These are phyloP conservation scores for Polylopha cassiicola DNA, from an alignment of 2,888 invertebrate genomes.

Conservation along the genomic window DNA sequence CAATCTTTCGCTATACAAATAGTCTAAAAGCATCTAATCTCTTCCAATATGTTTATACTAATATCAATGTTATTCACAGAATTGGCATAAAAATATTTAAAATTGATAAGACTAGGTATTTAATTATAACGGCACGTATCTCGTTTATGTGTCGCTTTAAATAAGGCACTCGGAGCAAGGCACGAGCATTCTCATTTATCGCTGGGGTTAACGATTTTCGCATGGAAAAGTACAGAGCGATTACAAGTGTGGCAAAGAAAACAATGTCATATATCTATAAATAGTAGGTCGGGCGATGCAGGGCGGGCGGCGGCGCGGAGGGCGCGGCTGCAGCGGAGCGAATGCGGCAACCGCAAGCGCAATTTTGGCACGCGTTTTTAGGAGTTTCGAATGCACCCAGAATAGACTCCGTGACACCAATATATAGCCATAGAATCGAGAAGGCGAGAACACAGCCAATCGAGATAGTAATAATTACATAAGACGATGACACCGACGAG, in stretches of 20 bases:
- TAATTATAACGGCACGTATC: conserved; percentile 17
- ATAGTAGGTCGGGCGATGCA: conserved; percentile 51
- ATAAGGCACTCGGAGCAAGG: conserved; percentile 20
- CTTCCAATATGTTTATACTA: too few species aligned
- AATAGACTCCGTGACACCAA: conserved; percentile 47
- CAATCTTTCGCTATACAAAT: too few species aligned
- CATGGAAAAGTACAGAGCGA: conserved; percentile 67
- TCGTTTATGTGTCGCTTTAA: conserved; percentile 14
- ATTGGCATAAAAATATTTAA: conserved; percentile 16
- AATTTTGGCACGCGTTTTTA: conserved; percentile 53
- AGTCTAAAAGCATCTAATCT: too few species aligned
- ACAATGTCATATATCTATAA: conserved; percentile 68
- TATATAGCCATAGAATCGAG: conserved; percentile 31
- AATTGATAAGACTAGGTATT: conserved; percentile 12
- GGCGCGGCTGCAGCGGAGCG: conserved; percentile 32
- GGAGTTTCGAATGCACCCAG: conserved; percentile 38
- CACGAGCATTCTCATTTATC: conserved; percentile 45
- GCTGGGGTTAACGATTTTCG: conserved; percentile 62
- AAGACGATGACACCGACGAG: too few species aligned
- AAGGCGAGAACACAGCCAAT: not conserved
- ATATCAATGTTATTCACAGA: not conserved
- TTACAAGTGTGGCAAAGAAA: conserved; percentile 53
- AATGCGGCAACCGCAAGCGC: conserved; percentile 34
- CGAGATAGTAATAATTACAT: conserved; percentile 1
- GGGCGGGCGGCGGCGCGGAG: conserved; percentile 37